A percentile compares a stretch with the other conserved stretches of the same genome.
Conservation (phyloP, 2,888 invertebrate genomes). For the Leucania comma region DNA sequence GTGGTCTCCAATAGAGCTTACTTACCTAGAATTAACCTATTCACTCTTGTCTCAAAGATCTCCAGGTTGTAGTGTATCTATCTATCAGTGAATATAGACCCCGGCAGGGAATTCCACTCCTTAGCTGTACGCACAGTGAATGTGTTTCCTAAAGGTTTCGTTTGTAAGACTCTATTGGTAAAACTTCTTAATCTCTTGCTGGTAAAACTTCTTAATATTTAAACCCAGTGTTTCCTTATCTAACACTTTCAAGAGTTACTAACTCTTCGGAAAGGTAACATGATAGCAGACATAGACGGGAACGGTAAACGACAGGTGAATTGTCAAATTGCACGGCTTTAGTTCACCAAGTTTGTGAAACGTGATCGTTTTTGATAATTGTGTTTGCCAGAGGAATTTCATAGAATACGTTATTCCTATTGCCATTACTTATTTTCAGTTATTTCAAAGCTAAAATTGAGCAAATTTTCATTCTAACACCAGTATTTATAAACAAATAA, state of each 20-base stretch:
- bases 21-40: too few species aligned
- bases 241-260: conserved; percentile 15
- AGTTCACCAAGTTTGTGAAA: conserved; percentile 68
- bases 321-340: conserved; percentile 69
- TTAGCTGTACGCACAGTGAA: too few species aligned
- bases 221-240: conserved; percentile 17
- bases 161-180: neutral
- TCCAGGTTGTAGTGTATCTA: too few species aligned
- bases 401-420: neutral
- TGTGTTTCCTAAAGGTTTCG: too few species aligned
- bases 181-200: neutral
- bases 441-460: neutral
- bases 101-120: too few species aligned
- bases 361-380: conserved; percentile 68
- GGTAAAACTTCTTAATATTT: neutral
- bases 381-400: conserved; percentile 56
- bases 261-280: conserved; percentile 37
- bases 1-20: too few species aligned
- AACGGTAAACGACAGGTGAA: conserved; percentile 69
- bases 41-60: too few species aligned
- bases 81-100: too few species aligned
- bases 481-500: too few species aligned
- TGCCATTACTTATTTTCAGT: conserved; percentile 5
- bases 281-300: conserved; percentile 44
- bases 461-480: neutral